Percentiles rank a stretch among this genome's conserved stretches.
Evolutionary conservation across 2,113 vertebrate genomes (phyloP).

Genomic region (Poecilia latipinna): DNA sequence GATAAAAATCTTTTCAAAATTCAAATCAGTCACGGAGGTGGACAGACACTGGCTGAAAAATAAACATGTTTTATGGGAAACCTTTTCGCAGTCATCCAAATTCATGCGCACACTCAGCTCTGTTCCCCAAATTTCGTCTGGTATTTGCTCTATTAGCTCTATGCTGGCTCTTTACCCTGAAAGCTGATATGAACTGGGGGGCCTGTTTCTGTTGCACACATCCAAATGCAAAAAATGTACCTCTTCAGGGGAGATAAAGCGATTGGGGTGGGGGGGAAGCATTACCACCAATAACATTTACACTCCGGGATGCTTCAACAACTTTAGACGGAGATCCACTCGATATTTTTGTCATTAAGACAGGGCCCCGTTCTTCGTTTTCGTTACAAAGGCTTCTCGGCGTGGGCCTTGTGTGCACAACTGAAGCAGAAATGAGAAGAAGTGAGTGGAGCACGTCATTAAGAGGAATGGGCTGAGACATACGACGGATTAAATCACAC

Average conservation of each 20-base stretch:
- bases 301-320: slow-evolving; percentile 4
- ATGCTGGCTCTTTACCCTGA: neutral
- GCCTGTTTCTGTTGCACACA: slow-evolving; percentile 18
- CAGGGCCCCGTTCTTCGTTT: neutral
- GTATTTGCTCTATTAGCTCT: slow-evolving; percentile 10
- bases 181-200: slow-evolving; percentile 17
- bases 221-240: neutral
- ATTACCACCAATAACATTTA: slow-evolving; percentile 21
- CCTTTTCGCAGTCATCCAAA: slow-evolving; percentile 14
- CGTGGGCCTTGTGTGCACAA: neutral
- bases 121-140: slow-evolving; percentile 1
- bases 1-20: slow-evolving; percentile 8
- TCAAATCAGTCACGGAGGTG: neutral
- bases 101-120: slow-evolving; percentile 11
- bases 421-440: slow-evolving; percentile 41
- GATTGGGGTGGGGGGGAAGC: neutral
- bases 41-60: slow-evolving; percentile 1
- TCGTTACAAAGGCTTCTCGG: neutral
- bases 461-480: slow-evolving; percentile 74
- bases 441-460: slow-evolving; percentile 77
- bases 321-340: neutral
- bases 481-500: slow-evolving; percentile 75
- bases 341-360: neutral
- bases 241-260: slow-evolving; percentile 8
- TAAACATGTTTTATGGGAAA: slow-evolving; percentile 3